Evolutionary conservation across 2,797 vertebrate species (phyloP).

Genomic region (Spondyliosoma cantharus): DNA sequence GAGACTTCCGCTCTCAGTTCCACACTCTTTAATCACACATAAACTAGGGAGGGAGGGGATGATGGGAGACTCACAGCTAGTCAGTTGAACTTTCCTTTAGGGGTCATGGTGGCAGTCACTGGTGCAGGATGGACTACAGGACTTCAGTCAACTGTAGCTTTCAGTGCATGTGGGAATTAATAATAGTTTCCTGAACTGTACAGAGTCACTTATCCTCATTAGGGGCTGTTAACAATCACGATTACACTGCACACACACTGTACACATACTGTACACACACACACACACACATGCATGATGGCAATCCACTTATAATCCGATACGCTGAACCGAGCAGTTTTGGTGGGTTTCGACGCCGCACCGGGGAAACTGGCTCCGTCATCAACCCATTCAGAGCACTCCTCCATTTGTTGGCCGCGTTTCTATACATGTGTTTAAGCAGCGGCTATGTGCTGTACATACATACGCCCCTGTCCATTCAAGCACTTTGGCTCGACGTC

Average conservation of each 20-base stretch:
- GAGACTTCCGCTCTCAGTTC: neutral
- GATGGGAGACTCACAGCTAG: neutral
- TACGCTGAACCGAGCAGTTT: conserved; percentile 36
- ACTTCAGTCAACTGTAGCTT: conserved; percentile 10
- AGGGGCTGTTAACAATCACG: conserved; percentile 19
- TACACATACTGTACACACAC: conserved; percentile 9
- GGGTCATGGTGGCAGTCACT: neutral
- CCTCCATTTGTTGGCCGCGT: conserved; percentile 57
- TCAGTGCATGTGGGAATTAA: conserved; percentile 5
- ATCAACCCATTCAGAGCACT: conserved; percentile 49
- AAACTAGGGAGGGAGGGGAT: neutral
- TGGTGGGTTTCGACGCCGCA: conserved; percentile 38
- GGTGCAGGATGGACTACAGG: conserved; percentile 3
- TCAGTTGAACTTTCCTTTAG: conserved; percentile 9
- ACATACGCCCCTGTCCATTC: conserved; percentile 60
- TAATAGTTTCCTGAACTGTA: conserved; percentile 24
- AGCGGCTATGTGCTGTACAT: conserved; percentile 70
- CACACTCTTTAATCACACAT: neutral
- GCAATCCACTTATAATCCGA: conserved; percentile 2
- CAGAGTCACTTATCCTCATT: conserved; percentile 17
- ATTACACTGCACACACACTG: neutral
- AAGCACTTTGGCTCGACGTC: conserved; percentile 47
- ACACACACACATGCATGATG: neutral
- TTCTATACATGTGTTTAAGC: conserved; percentile 59
- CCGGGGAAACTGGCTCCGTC: conserved; percentile 52